phyloP scores from a whole-genome alignment of 2,888 invertebrate genomes.

The Rambutsinella grinnellia region DNA sequence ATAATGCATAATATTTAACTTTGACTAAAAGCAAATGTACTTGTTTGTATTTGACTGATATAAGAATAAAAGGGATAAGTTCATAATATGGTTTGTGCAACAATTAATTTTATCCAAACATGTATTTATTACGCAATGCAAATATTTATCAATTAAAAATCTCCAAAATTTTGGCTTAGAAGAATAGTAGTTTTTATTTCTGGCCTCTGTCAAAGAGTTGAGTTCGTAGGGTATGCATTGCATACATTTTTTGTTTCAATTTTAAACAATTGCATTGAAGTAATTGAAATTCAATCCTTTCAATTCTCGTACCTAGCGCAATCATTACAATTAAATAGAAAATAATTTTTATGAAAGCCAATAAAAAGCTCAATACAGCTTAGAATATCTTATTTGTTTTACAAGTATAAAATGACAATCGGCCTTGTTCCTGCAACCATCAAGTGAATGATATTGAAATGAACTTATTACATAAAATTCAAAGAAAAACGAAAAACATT shows the following conservation, averaged over 20 bases:
- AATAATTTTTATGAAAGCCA: neutral
- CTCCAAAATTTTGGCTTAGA: constrained; percentile 27
- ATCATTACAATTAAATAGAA: too few relatives aligned
- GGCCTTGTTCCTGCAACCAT: constrained; percentile 2
- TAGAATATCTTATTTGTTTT: neutral
- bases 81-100: too few relatives aligned
- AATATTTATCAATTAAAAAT: too few relatives aligned
- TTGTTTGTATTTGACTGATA: neutral
- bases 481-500: neutral
- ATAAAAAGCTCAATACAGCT: neutral
- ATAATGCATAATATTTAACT: too few relatives aligned
- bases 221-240: neutral
- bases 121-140: too few relatives aligned
- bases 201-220: constrained; percentile 39
- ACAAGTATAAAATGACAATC: constrained; percentile 13
- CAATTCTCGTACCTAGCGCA: neutral
- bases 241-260: too few relatives aligned
- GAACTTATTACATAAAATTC: neutral
- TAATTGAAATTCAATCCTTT: too few relatives aligned
- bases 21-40: neutral
- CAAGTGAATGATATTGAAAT: constrained; percentile 7
- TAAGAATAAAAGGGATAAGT: too few relatives aligned
- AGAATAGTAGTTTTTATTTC: constrained; percentile 44
- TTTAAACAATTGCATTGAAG: too few relatives aligned
- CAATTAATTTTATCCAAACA: too few relatives aligned